Evolutionary conservation across 2,888 invertebrate genomes (phyloP), one percentile per base, ranked within the genome.

Genomic region (Apotomis capreana): DNA sequence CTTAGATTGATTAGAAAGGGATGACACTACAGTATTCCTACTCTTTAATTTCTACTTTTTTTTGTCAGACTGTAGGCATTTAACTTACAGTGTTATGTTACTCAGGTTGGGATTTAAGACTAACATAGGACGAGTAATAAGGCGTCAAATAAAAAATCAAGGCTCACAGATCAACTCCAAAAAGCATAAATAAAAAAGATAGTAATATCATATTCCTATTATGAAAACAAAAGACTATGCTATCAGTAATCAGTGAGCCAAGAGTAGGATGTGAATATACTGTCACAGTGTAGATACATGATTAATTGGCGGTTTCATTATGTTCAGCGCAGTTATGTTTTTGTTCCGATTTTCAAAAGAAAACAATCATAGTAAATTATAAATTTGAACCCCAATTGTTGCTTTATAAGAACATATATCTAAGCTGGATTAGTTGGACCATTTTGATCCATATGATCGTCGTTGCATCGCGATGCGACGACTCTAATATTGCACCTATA

Each of bases 371-470:
- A 72, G 61, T 70, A 74, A 81, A 81, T 81, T 89, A 89, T 87
- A 89, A 86, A 86, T 86, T 86, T 84, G 46, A 78, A 81, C 80
- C 81, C 84, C 83, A 84, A 83, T 78, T 78, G 52, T 72, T 57
- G 64, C 55, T 68, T 69, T 40, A 65, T 67, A 51, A 26, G 54
- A 44, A 65, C 58, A 49, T 65, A 65, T 60, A 70, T 72, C 63
- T 67, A 44, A 57, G 63, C 72, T 76, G 75, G 74, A 77, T 75
- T 76, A 74, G 26, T 26, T 26, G 26, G 26, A 78, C 77, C 76
- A 76, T 81, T 80, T 81, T 74, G 78, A 74, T 76, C 79, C 78
- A 76, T 81, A 44, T 63, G 57, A 61, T 58, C 54, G 54, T 57
- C 68, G 15, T 63, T 62, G 51, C 55, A 52, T 63, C 12, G 44